Base-by-base conservation (phyloP, 2,113 vertebrate species). In the Percopsis transmontana region DNA sequence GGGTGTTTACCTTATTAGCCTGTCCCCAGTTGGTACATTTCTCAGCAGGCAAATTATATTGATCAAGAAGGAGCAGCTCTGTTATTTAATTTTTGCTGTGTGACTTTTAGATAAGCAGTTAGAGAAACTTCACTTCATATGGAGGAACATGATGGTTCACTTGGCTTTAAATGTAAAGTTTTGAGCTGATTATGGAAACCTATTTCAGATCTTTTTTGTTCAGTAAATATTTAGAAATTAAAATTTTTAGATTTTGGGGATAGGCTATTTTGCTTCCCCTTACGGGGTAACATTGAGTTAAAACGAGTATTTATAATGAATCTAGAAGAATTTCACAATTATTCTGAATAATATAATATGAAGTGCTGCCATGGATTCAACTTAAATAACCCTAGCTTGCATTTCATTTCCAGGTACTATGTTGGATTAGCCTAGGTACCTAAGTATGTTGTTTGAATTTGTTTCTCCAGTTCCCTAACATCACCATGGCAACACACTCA, bases 381-480 rank as follows among this genome's bases (percentile, higher is more conserved):
- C 5, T 33, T 33, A 3, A n/a, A 27, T 33, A 33, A 33, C 27
- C 27, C 27, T 33, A 7, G 5, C 27, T 33, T 33, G 27, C 5
- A 33, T 33, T 33, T 6, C 8, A 33, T 33, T 4, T 33, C 27
- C 27, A 66, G 52, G 58, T 48, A 53, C 21, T 66, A 41, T 62
- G 45, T 40, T 45, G 21, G 33, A 20, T 4, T 21, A 21, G 11
- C 41, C 19, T 65, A 47, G 27, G 40, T 54, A 57, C 33, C 62
- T 66, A 27, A 42, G 18, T 61, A 39, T 45, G 48, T 16, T 52
- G 19, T 80, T 62, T 70, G 15, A 66, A 74, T 65, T 23, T 12
- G 47, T 69, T 0, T 0, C 42, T 53, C 70, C 41, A 60, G 60
- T 48, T 20, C 58, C 51, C 52, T 42, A 19, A 44, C 39, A 21